These are phyloP conservation scores for Poecile atricapillus DNA, from an alignment of 2,113 vertebrate species.

Conservation along the genomic window DNA sequence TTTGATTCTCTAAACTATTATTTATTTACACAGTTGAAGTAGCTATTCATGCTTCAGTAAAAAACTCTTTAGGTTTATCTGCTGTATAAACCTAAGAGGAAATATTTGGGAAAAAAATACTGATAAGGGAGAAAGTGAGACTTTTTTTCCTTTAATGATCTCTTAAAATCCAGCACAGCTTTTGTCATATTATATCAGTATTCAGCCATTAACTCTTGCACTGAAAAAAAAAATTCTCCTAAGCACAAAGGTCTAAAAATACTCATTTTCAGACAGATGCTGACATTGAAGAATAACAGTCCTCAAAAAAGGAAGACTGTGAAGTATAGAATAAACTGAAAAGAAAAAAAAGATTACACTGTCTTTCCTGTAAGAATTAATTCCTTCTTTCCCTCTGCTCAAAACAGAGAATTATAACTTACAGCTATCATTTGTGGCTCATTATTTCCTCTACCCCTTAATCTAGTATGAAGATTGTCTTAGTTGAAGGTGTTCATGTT, in stretches of 20 bases:
- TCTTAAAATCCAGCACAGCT: constrained; percentile 20
- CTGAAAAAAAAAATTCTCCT: not conserved
- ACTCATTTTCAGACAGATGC: constrained; percentile 13
- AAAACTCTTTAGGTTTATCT: constrained; percentile 29
- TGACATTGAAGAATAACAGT: constrained; percentile 24
- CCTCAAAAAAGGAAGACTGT: not conserved
- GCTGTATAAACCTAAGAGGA: not conserved
- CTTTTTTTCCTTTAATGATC: not conserved
- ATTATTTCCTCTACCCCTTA: constrained; percentile 35
- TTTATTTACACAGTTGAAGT: constrained; percentile 24
- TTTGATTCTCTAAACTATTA: constrained; percentile 52
- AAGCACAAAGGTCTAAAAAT: constrained; percentile 41
- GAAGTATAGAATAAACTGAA: constrained; percentile 11
- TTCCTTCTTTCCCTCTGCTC: not conserved
- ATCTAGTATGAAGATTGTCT: constrained; percentile 33
- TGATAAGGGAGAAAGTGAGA: not conserved
- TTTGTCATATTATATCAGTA: not conserved
- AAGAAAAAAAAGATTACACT: not conserved
- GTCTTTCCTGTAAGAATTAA: constrained; percentile 15
- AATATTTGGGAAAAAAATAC: not conserved
- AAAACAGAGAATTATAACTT: constrained; percentile 4
- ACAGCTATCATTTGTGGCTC: not conserved
- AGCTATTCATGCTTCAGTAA: not conserved
- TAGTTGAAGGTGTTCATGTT: constrained; percentile 32
- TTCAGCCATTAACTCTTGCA: not conserved